A percentile compares a stretch with the other conserved stretches of the same genome.
Conservation (phyloP, 2,113 vertebrate genomes). For the Talpa occidentalis region DNA sequence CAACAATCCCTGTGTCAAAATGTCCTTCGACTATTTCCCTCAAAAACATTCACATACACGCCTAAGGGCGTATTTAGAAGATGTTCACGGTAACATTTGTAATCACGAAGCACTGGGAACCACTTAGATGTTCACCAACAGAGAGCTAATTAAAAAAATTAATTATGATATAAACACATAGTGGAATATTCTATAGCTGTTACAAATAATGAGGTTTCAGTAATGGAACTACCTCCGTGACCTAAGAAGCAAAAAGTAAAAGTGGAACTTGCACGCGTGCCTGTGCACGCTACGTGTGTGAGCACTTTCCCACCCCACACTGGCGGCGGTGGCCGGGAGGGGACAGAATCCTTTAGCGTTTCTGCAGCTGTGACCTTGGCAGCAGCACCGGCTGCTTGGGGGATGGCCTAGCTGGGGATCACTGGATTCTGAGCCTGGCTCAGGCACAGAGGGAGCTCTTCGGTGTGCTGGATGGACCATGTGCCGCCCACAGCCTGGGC, state of each 20-base stretch:
- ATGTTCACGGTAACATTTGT: neutral
- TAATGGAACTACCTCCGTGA: neutral
- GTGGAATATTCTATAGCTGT: neutral
- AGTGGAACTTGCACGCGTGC: fast-evolving
- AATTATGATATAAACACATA: too few relatives aligned
- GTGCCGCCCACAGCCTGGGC: too few relatives aligned
- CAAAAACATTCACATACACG: neutral
- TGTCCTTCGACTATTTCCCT: neutral
- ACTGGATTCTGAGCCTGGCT: neutral
- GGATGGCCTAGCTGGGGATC: neutral
- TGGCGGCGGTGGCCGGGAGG: neutral
- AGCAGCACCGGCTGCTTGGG: neutral
- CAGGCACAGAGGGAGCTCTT: neutral
- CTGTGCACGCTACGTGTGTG: fast-evolving
- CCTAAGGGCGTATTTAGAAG: neutral
- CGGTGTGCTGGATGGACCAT: neutral
- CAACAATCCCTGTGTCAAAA: neutral
- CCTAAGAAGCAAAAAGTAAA: neutral
- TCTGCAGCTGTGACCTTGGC: neutral
- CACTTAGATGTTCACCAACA: neutral
- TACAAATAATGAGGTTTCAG: neutral
- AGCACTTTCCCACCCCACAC: fast-evolving
- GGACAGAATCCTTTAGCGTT: fast-evolving
- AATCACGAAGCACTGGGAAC: neutral
- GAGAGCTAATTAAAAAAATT: too few relatives aligned